Base-by-base conservation (phyloP, 2,888 invertebrate species). In the Busseola fusca region DNA sequence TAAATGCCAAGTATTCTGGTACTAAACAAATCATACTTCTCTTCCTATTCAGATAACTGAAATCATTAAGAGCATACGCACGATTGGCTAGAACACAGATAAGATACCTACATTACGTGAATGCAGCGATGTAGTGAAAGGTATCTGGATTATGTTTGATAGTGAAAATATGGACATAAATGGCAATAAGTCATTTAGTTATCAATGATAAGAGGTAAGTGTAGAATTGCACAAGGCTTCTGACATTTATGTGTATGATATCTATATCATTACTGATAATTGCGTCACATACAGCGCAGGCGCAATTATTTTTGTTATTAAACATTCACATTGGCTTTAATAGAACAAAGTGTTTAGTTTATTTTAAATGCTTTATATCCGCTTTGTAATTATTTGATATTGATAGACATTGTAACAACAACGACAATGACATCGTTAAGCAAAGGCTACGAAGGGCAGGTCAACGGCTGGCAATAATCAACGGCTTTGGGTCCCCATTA, bases 231-330 rank as follows among this genome's bases (percentile, higher is more conserved):
- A 25, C 45, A 30, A 40, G 37, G 3, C 16, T 71, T 42, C 6
- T 6, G 7, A 34, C 5, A 42, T 14, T 52, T 21, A 14, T 10
- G 27, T 40, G 18, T 40, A 69, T n/a, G 18, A 27, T 56, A 16
- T 12, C n/a, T n/a, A n/a, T n/a, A n/a, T n/a, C n/a, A n/a, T n/a
- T n/a, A 73, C 80, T 78, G 75, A 74, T 80, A 69, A 76, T 64
- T n/a, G n/a, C 68, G 63, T 74, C 69, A 76, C 74, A 54, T 76
- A 66, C 65, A 34, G 64, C 65, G 63, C 72, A 58, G 66, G 62
- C 57, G 62, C 78, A 68, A 25, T 59, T 72, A 45, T 50, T 76
- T 58, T 65, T 42, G 16, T 64, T 45, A 63, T 69, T 50, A n/a
- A 25, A 64, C n/a, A 37, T 34, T 64, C 21, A 54, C 34, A 40